Evolutionary conservation across 2,113 vertebrate genomes (phyloP).

Genomic region (Brachyhypopomus gauderio): DNA sequence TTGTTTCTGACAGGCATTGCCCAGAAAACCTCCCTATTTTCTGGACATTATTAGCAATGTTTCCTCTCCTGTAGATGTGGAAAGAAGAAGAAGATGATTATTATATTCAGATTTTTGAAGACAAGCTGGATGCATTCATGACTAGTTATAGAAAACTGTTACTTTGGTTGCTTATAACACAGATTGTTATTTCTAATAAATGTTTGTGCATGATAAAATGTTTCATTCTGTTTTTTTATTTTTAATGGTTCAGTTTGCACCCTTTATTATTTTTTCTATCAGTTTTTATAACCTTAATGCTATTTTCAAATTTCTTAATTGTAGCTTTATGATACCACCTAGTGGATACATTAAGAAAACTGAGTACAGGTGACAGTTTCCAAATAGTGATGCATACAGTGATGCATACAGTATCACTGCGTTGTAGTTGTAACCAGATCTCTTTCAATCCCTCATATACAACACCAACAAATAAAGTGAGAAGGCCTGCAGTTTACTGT

Average conservation of each 20-base stretch:
- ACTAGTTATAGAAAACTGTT: not conserved
- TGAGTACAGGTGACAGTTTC: too few relatives aligned
- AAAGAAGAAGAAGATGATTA: conserved; percentile 2
- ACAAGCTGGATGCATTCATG: not conserved
- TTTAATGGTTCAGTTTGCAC: not conserved
- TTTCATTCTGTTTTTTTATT: not conserved
- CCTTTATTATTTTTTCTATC: not conserved
- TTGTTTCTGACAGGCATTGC: conserved; percentile 10
- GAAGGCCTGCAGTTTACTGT: not conserved
- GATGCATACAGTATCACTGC: too few relatives aligned
- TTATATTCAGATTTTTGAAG: not conserved
- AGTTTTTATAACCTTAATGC: not conserved
- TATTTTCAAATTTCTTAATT: too few relatives aligned
- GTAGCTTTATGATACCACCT: too few relatives aligned
- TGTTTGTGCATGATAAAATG: not conserved
- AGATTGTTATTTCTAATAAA: conserved; percentile 2
- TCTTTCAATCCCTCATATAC: too few relatives aligned
- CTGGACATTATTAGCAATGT: not conserved
- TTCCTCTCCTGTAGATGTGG: not conserved
- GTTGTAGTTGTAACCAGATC: too few relatives aligned
- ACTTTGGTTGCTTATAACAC: not conserved
- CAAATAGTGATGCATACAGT: too few relatives aligned
- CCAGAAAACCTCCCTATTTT: not conserved
- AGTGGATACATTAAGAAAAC: too few relatives aligned
- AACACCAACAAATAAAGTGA: too few relatives aligned